Conservation (phyloP, 1,140 invertebrate genomes). For the Oedothorax gibbosus region DNA sequence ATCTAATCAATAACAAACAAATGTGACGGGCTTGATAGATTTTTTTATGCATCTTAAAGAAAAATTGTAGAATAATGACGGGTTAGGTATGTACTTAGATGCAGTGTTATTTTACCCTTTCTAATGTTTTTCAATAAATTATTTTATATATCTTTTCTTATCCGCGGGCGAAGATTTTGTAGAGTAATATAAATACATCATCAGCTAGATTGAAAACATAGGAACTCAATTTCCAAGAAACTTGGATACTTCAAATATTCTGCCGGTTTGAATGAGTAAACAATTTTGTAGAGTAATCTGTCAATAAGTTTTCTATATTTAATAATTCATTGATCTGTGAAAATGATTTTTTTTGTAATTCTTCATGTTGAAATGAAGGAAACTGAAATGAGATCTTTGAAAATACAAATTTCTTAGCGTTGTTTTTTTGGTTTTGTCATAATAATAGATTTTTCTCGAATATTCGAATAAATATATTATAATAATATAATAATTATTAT, state of each 20-base stretch:
- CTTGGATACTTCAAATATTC: neutral
- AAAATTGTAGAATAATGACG: constrained; percentile 32
- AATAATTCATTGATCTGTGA: neutral
- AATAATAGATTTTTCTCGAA: neutral
- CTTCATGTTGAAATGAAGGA: neutral
- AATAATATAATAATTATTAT: neutral
- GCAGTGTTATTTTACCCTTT: constrained; percentile 11
- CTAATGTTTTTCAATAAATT: neutral
- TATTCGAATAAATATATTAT: neutral
- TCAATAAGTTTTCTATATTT: neutral
- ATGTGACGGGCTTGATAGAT: constrained; percentile 18
- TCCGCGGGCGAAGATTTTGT: constrained; percentile 8
- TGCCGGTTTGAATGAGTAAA: neutral
- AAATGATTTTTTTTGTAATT: neutral
- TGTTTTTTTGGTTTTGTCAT: neutral
- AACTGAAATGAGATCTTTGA: neutral
- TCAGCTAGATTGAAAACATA: neutral
- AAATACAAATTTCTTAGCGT: neutral
- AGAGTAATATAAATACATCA: constrained; percentile 6
- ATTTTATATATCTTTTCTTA: constrained; percentile 16
- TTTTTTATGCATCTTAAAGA: constrained; percentile 21
- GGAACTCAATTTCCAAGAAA: neutral
- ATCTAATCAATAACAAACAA: constrained; percentile 55
- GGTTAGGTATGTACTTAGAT: constrained; percentile 20
- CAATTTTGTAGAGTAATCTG: neutral